These are phyloP conservation scores for Cuculus canorus DNA, from an alignment of 2,797 vertebrate species.

Conservation along the genomic window DNA sequence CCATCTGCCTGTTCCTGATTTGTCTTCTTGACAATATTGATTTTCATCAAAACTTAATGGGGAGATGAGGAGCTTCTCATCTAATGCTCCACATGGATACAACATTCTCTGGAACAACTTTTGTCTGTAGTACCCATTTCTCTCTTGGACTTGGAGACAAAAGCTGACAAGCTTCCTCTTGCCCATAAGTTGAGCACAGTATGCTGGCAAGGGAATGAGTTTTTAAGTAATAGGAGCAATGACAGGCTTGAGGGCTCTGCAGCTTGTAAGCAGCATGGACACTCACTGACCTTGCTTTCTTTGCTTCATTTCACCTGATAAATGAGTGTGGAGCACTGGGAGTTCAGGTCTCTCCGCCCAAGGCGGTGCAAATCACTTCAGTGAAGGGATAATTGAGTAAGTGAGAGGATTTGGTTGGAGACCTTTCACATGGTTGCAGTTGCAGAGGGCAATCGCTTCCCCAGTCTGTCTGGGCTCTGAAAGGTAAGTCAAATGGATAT, in stretches of 20 bases:
- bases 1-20: neutral
- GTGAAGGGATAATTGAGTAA: constrained; percentile 61
- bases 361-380: neutral
- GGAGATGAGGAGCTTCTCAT: neutral
- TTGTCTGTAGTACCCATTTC: neutral
- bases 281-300: constrained; percentile 56
- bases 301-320: constrained; percentile 75
- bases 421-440: constrained; percentile 51
- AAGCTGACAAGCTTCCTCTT: neutral
- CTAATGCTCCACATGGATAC: neutral
- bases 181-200: neutral
- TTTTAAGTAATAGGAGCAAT: constrained; percentile 45
- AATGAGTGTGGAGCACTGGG: constrained; percentile 58
- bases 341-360: constrained; percentile 21
- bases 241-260: constrained; percentile 53
- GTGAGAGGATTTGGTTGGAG: constrained; percentile 53
- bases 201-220: neutral
- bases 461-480: constrained; percentile 31
- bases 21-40: neutral
- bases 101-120: neutral
- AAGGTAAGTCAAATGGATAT: constrained; percentile 1
- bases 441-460: constrained; percentile 48
- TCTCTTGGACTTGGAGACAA: neutral
- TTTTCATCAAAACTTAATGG: neutral
- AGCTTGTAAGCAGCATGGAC: constrained; percentile 49